Conservation (phyloP, 2,113 vertebrate species). For the Martes martes region DNA sequence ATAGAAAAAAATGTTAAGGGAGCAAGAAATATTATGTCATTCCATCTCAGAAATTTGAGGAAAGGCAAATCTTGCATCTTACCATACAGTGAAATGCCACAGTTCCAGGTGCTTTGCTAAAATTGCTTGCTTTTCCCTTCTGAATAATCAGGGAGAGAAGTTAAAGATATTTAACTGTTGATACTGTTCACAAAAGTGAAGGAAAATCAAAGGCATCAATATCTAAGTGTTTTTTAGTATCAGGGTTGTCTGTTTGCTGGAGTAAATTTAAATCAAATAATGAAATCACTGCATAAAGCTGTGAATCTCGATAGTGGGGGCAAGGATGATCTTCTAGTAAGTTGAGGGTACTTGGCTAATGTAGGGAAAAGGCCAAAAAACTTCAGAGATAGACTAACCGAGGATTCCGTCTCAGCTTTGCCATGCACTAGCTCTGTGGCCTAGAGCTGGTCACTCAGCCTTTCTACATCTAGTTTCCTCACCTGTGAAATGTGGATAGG, state of each 20-base stretch:
- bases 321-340: neutral
- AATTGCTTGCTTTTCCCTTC: neutral
- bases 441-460: neutral
- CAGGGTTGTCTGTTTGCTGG: neutral
- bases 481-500: neutral
- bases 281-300: neutral
- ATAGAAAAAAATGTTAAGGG: neutral
- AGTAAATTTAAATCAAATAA: constrained; percentile 4
- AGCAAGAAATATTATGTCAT: neutral
- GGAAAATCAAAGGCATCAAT: neutral
- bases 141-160: neutral
- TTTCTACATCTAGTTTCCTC: neutral
- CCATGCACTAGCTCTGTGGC: neutral
- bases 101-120: neutral
- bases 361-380: neutral
- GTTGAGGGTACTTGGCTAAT: neutral
- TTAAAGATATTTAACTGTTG: neutral
- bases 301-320: neutral
- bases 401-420: neutral
- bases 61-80: neutral
- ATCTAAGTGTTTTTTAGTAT: neutral
- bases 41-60: neutral
- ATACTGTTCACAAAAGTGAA: neutral
- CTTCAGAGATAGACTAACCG: neutral
- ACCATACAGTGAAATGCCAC: neutral